Evolutionary conservation across 2,113 vertebrate genomes (phyloP).

Genomic region (Orthonyx spaldingii): DNA sequence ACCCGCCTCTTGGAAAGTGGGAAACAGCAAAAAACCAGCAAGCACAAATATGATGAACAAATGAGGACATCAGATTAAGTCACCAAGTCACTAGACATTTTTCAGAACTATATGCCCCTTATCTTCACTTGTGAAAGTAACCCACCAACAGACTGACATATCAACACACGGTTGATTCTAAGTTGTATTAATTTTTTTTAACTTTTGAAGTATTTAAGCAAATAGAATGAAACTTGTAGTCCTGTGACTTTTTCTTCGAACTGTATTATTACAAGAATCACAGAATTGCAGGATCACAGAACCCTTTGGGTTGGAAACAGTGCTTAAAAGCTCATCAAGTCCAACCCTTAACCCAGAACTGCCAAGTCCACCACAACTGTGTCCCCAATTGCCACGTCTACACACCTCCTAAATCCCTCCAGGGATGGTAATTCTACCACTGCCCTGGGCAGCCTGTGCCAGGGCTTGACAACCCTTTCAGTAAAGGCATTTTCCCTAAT

Average conservation of each 20-base stretch:
- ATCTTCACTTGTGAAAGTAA: not conserved
- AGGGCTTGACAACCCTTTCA: not conserved
- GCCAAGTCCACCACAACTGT: not conserved
- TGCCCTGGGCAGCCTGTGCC: not conserved
- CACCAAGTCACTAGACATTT: not conserved
- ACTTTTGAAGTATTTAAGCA: fast-evolving
- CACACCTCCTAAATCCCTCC: not conserved
- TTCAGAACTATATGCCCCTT: not conserved
- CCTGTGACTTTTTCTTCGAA: not conserved
- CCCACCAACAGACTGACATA: not conserved
- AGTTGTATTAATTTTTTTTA: not conserved
- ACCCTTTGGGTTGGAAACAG: not conserved
- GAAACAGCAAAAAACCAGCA: not conserved
- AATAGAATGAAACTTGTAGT: fast-evolving
- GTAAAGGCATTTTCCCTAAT: not conserved
- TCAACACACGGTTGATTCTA: not conserved
- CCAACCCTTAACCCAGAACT: not conserved
- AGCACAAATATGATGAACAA: not conserved
- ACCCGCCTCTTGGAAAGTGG: not conserved
- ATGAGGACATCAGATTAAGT: not conserved
- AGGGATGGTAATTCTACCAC: not conserved
- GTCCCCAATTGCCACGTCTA: not conserved
- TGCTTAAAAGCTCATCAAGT: not conserved
- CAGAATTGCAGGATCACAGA: not conserved
- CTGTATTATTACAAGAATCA: not conserved